Base-by-base conservation (phyloP, 2,888 invertebrate genomes). In the Philereme vetulata region DNA sequence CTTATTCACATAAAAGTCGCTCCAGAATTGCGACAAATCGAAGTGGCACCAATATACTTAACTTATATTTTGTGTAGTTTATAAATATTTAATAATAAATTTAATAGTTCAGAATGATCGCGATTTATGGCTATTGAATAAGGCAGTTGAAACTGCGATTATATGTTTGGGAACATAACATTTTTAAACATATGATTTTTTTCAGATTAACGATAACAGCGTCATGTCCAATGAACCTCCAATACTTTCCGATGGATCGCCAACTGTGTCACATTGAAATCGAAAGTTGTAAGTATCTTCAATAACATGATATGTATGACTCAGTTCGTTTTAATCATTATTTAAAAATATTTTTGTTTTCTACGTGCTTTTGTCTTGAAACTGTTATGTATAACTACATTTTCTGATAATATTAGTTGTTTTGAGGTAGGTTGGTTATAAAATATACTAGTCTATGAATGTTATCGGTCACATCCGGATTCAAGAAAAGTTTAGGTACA, bases 181-280 rank as follows among this genome's bases (percentile, higher is more conserved):
- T 21, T 21, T 21, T 21, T 2, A 21, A 21, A 21, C 21, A 21
- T 21, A 21, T 21, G 21, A 1, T 21, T 21, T 33, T 53, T 94
- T 94, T 50, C 94, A 97, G 97, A 87, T 95, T 98, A 89, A 98
- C 98, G 71, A 97, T 98, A 80, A 98, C 98, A 68, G 97, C 98
- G 70, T 97, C 98, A 74, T 98, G 98, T 91, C 98, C 98, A 60
- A 98, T 98, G 98, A 97, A 98, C 87, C 95, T 98, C 52, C 97
- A 98, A 85, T 98, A 98, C 89, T 98, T 98, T 87, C 98, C 98
- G 43, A 98, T 98, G 98, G 98, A 98, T 88, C 95, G 97, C 73
- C 98, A 98, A 85, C 92, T 97, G 71, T 98, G 98, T 89, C 96
- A 97, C 85, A 97, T 98, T 86, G 97, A 98, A 93, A 97, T 98